Evolutionary conservation across 2,113 vertebrate genomes (phyloP), one percentile per base, ranked within the genome.

Genomic region (Mormyrus iriodes): DNA sequence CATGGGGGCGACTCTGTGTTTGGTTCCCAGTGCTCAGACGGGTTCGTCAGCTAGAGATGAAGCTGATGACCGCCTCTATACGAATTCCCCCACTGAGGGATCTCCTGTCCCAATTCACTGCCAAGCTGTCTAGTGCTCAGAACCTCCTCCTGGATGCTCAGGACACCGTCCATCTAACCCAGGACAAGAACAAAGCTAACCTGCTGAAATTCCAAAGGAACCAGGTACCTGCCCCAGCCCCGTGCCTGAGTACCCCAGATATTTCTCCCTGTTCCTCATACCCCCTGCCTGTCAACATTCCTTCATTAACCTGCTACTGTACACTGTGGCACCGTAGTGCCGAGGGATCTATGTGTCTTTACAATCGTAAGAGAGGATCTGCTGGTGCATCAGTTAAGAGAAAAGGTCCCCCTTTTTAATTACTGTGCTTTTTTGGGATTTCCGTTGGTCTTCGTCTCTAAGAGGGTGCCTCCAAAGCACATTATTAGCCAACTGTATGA

Each of bases 11-110:
- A 21, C 19, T 42, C 88, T 93, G 93, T 94, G 49, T 27, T 39
- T 46, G 87, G 35, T 35, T 90, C 84, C 85, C 90, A 98, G 97
- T 96, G 88, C 89, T 97, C 51, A 94, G 87, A 85, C 95, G 93
- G 53, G 94, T 97, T 69, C 97, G 96, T 91, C 96, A 93, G 65
- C 91, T 97, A 94, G 96, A 98, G 8, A 95, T 96, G 92, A 95
- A 94, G 88, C 91, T 97, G 91, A 95, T 97, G 51, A 93, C 93
- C 88, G 97, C 96, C 1, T 94, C 96, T n/a, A 91, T 94, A 61
- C 94, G 97, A 12, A 93, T 98, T 39, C 93, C 92, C 0, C 94
- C 96, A 0, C 93, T 98, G 88, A 90, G 93, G 93, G 96, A 98
- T 89, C 92, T 95, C 87, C 92, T 98, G 90, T 95, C 94, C 0